Evolutionary conservation across 92 coral and sea anemone genomes (phyloP).

Genomic region (Umimayanthus chanpuru): DNA sequence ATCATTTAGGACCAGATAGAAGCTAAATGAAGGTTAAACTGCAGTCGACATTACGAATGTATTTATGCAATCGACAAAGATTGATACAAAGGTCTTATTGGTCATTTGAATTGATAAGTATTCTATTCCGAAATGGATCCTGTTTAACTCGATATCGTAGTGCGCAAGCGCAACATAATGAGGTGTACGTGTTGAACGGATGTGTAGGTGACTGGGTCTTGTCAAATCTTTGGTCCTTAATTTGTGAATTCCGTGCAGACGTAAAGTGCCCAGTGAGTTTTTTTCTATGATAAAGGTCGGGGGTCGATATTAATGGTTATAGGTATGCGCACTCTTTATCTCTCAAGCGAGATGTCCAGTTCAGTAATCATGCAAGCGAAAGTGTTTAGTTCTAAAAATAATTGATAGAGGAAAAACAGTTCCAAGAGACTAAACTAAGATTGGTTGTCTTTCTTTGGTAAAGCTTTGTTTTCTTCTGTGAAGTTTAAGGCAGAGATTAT

Average conservation of each 20-base stretch:
- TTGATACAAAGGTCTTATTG: background rate
- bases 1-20: background rate
- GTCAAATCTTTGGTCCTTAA: background rate
- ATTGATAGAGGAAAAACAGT: background rate
- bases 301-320: background rate
- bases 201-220: background rate
- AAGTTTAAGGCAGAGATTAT: slow-evolving; percentile 16
- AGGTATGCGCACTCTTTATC: background rate
- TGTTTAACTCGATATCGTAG: background rate
- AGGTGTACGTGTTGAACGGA: slow-evolving; percentile 6
- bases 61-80: background rate
- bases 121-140: background rate
- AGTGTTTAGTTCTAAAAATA: background rate
- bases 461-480: background rate
- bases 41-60: background rate
- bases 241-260: slow-evolving; percentile 20
- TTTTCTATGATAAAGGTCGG: background rate
- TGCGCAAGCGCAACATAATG: background rate
- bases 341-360: background rate
- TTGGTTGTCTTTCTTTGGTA: background rate
- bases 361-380: background rate
- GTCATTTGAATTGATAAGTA: background rate
- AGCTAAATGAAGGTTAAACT: background rate
- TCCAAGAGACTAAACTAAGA: background rate
- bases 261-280: slow-evolving; percentile 3